Conservation (phyloP, 1,140 invertebrate genomes). For the Papilio polyxenes region DNA sequence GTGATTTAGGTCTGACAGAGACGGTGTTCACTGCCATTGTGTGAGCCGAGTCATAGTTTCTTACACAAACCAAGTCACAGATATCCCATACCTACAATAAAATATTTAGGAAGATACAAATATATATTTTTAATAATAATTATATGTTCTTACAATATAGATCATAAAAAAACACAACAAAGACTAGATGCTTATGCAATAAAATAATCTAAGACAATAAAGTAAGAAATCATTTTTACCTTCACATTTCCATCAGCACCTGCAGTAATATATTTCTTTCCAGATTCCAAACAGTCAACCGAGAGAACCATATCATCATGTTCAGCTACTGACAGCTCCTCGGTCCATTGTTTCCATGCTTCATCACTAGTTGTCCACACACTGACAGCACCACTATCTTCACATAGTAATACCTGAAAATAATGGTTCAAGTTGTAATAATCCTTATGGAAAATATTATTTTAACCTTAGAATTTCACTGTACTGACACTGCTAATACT, state of each 20-base stretch:
- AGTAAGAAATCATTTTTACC: slow-evolving; percentile 48
- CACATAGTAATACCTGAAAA: slow-evolving; percentile 69
- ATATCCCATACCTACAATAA: slow-evolving; percentile 70
- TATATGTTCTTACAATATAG: no score
- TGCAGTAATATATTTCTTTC: slow-evolving; percentile 66
- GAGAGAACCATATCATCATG: slow-evolving; percentile 70
- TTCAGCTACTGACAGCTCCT: slow-evolving; percentile 63
- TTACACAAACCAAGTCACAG: slow-evolving; percentile 63
- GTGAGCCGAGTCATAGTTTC: slow-evolving; percentile 64
- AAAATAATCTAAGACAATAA: no score
- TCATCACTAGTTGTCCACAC: slow-evolving; percentile 64
- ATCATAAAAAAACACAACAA: background rate
- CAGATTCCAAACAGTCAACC: slow-evolving; percentile 62
- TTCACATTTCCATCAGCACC: slow-evolving; percentile 76
- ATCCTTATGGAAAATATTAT: no score
- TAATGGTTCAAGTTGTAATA: background rate
- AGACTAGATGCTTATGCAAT: no score
- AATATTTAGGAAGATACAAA: background rate
- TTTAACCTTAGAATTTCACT: no score
- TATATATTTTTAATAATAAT: background rate
- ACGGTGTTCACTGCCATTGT: slow-evolving; percentile 61
- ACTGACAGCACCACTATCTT: slow-evolving; percentile 72
- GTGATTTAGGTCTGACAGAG: slow-evolving; percentile 57
- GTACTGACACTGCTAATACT: no score
- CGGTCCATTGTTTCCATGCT: slow-evolving; percentile 66